Base-by-base conservation (phyloP, 2,113 vertebrate genomes). In the Elephantulus edwardii region DNA sequence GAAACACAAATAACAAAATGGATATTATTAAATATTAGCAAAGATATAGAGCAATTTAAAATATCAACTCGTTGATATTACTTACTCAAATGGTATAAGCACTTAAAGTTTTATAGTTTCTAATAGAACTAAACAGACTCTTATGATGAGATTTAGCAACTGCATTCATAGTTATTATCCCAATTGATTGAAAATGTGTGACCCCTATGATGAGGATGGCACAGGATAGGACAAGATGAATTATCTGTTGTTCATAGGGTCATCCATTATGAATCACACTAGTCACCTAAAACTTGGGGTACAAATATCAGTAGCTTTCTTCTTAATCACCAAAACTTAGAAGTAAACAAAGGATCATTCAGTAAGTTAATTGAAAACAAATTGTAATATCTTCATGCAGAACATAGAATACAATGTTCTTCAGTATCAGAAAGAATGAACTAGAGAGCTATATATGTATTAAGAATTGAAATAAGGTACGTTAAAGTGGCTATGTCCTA, bases 261-360 rank as follows among this genome's bases (percentile, higher is more conserved):
- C n/a, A n/a, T n/a, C n/a, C n/a, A n/a, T n/a, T n/a, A n/a, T n/a
- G n/a, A n/a, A n/a, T n/a, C n/a, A n/a, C n/a, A n/a, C n/a, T n/a
- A n/a, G n/a, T n/a, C 20, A 79, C 17, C n/a, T 30, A 90, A 83
- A 95, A 83, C 48, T 22, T 42, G 68, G 68, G 26, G 9, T n/a
- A 28, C 38, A 71, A 42, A 26, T 71, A 11, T 42, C 13, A 42
- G 24, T 42, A 71, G 68, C 68, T 71, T 71, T 42, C 22, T 71
- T 71, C 22, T 44, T 44, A 72, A 72, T 7, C 24, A 6, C 26
- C 54, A 22, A 24, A 81, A 91, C 38, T 52, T 72, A 24, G n/a
- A 86, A 84, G 72, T 7, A 83, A 81, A 40, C 60, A 72, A 88
- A 56, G 70, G 62, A n/a, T 72, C 10, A 60, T 77, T 88, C 76